Evolutionary conservation across 2,797 vertebrate genomes (phyloP), one percentile per base, ranked within the genome.

Genomic region (Melopsittacus undulatus): DNA sequence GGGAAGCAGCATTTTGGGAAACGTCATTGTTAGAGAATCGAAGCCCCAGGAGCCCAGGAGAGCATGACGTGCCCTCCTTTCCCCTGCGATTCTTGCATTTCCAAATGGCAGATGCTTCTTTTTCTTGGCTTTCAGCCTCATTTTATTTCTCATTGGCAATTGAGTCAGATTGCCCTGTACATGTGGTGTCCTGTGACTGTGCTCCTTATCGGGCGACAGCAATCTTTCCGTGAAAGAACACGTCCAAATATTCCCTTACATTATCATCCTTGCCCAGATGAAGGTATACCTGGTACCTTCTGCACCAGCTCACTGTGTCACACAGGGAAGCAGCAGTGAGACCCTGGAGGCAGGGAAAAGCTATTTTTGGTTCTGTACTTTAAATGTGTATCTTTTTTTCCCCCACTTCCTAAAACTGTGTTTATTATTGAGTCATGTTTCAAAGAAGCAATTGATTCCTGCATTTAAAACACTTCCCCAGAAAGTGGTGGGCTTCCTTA

Each of bases 1-100:
- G 75, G 88, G 68, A 95, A 94, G 88, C 77, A 89, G 61, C 63
- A 88, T 94, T 91, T 94, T 6, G 7, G 52, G 45, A 88, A 85
- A 46, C 0, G 1, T 32, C 80, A 49, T 11, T 32, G 56, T 19
- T 38, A 62, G 67, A 90, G 61, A 84, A 67, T 64, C 63, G 40
- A 36, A 95, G 57, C 42, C 48, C 56, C 0, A 3, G 1, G 4
- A 89, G 79, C 30, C 38, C 72, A 62, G 72, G 64, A 66, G 81
- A 90, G 46, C 1, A 0, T 72, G 91, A 68, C n/a, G 72, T 80
- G 52, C 54, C 30, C 61, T 94, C 61, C 29, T 87, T 91, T 82
- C 40, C 27, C 6, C 63, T 69, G 54, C 0, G 0, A 42, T 38
- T 15, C 52, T 22, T 76, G 21, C 23, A 8, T 89, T 74, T 94